Base-by-base conservation (phyloP, 2,113 vertebrate genomes). In the Antechinus flavipes region DNA sequence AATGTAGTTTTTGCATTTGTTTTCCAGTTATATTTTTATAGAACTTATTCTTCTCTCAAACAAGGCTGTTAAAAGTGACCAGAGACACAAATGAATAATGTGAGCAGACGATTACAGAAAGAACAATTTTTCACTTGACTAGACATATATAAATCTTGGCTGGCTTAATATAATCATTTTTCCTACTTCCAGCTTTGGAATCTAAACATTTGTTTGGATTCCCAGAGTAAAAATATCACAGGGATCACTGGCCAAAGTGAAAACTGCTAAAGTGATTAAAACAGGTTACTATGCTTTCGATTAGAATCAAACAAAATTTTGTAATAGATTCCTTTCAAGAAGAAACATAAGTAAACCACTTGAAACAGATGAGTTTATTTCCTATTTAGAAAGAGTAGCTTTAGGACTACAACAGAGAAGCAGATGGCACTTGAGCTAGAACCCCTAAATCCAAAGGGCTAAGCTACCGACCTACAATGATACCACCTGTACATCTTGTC, bases 1-100 rank as follows among this genome's bases (percentile, higher is more conserved):
- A 46, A 92, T 94, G 50, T 25, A 97, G 54, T 52, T 93, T 97
- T 97, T 97, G 94, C 22, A 92, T 97, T 97, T 97, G 49, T 53
- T 98, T 98, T 96, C 68, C 93, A 94, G 30, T 26, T 91, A 97
- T 92, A 95, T 93, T 96, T 95, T 97, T 61, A 91, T 91, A 68
- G 90, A 97, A 94, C 96, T 89, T 94, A 61, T 96, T 95, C 6
- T 84, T 92, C n/a, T 25, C 23, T 89, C 26, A 76, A 95, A 89
- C 4, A 58, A 25, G 96, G 27, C 90, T 90, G 90, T 49, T 90
- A 90, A 90, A 90, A 90, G 47, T 90, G 90, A 90, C 68, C 68
- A 84, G 68, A 84, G 68, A 84, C 68, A 42, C 7, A 42, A 84
- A 84, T 84, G 68, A 84, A 84, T 84, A 84, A 84, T 84, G n/a